Evolutionary conservation across 2,888 invertebrate genomes (phyloP), one percentile per base, ranked within the genome.

Genomic region (Epistrophe eligans): DNA sequence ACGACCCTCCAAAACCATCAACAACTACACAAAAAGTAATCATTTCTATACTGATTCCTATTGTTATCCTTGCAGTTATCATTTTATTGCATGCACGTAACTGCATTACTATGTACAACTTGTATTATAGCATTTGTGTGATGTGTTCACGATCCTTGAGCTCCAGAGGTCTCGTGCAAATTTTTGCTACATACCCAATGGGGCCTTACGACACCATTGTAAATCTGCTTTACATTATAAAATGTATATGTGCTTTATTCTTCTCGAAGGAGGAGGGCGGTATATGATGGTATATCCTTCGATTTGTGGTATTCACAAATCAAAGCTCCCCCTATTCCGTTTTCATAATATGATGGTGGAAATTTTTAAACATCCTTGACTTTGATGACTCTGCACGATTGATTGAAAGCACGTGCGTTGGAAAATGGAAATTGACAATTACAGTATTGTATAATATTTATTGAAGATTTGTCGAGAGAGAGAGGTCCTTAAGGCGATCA

Each of bases 11-110:
- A 72, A 67, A 24, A 67, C 67, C 38, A 50, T 67, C 67, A 67
- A 35, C 35, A 67, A 67, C 67, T 67, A 50, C 35, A 76, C 77
- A 66, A 77, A 77, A 71, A 43, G 57, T 72, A 72, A 66, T 77
- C 73, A 73, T 73, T 66, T 52, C 62, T 70, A 19, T 67, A 45
- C 71, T 71, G 79, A 74, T 67, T 70, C 55, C 79, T 74, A 79
- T 80, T 80, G 84, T 81, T 81, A 76, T 72, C 76, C 67, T 57
- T 84, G 80, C 84, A 84, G 80, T 81, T 80, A 80, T 64, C 55
- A 72, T 84, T 84, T 81, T 81, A 84, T 81, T 84, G 66, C 84
- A 82, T 84, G 45, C 79, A 84, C 84, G 84, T 80, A 74, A 71
- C 70, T 71, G 74, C 80, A 73, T 79, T 67, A 17, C 64, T 32